These are phyloP conservation scores for Catocala sponsa DNA, from an alignment of 2,888 invertebrate species.

Conservation along the genomic window DNA sequence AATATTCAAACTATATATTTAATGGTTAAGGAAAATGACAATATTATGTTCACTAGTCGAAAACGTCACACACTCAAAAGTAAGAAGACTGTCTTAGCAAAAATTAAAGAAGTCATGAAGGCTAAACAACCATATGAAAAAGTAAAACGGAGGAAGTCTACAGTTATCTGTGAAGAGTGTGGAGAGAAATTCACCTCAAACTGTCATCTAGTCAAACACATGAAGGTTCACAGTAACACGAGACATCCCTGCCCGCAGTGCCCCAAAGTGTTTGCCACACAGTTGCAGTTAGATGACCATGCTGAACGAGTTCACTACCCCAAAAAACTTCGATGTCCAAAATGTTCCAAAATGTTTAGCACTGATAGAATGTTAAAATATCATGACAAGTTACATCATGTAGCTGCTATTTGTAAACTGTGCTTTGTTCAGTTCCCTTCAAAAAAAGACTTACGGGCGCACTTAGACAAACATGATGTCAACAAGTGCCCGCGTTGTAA, in stretches of 20 bases:
- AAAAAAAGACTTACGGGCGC: slow-evolving; percentile 62
- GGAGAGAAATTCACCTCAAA: slow-evolving; percentile 60
- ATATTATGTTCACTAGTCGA: slow-evolving; percentile 65
- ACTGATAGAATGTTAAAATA: slow-evolving; percentile 65
- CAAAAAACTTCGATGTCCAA: slow-evolving; percentile 66
- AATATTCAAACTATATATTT: slow-evolving; percentile 63
- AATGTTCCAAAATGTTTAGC: slow-evolving; percentile 73
- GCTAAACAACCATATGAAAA: slow-evolving; percentile 56
- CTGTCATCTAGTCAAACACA: slow-evolving; percentile 59
- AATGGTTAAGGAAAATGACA: slow-evolving; percentile 60
- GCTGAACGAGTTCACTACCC: slow-evolving; percentile 70
- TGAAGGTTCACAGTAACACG: slow-evolving; percentile 60
- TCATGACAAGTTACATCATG: slow-evolving; percentile 68
- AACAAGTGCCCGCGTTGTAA: slow-evolving; percentile 67
- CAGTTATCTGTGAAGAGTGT: slow-evolving; percentile 67
- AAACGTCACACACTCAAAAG: slow-evolving; percentile 47
- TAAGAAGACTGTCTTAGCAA: slow-evolving; percentile 61
- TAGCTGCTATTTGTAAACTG: slow-evolving; percentile 66
- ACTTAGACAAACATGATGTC: slow-evolving; percentile 69
- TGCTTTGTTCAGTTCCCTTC: slow-evolving; percentile 72
- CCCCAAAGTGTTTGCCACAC: slow-evolving; percentile 63
- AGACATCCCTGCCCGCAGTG: slow-evolving; percentile 65
- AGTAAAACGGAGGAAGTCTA: slow-evolving; percentile 45
- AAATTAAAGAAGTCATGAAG: slow-evolving; percentile 64
- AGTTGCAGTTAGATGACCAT: slow-evolving; percentile 62